Percentiles rank a stretch among this genome's conserved stretches.
Conservation (phyloP, 2,797 vertebrate species). For the Melanotaenia parkinsoni region DNA sequence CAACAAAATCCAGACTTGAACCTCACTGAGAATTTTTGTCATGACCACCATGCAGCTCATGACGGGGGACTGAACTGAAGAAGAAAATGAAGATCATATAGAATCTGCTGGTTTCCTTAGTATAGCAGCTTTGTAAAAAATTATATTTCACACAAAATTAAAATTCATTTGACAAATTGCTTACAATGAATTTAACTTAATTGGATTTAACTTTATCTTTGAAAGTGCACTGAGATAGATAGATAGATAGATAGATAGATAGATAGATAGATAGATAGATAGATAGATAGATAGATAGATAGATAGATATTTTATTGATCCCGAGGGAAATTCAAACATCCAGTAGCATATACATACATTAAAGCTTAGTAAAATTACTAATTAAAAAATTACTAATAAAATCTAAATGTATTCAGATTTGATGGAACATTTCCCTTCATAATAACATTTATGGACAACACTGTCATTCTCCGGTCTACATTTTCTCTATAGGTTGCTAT, state of each 20-base stretch:
- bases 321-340: no score
- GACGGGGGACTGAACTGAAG: neutral
- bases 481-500: conserved; percentile 74
- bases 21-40: no score
- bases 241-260: no score
- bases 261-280: no score
- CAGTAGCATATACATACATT: no score
- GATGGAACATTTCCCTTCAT: neutral
- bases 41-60: neutral
- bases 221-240: neutral
- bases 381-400: no score
- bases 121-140: neutral
- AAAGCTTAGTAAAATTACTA: no score
- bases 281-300: no score
- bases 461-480: neutral
- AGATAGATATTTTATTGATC: no score
- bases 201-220: neutral
- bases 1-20: no score
- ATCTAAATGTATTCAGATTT: neutral
- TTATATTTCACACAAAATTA: neutral
- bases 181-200: neutral
- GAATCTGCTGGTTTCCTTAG: no score
- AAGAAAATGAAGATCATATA: no score
- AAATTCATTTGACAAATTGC: neutral
- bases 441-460: neutral